Base-by-base conservation (phyloP, 30 jellyfish, hydroid and myxozoan species). In the Chironex yamaguchii region DNA sequence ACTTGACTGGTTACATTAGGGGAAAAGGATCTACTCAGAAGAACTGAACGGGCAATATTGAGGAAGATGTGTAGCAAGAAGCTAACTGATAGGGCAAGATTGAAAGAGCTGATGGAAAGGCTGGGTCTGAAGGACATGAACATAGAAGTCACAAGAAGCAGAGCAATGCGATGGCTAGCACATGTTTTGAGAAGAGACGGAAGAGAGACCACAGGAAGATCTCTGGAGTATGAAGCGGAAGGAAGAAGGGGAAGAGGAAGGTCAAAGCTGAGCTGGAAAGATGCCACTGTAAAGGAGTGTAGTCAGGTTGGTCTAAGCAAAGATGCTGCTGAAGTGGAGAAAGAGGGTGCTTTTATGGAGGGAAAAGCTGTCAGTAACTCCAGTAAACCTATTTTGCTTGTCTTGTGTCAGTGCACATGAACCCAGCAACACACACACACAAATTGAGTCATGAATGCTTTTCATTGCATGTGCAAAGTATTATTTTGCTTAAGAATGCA, bases 101-200 rank as follows among this genome's bases (percentile, higher is more conserved):
- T 71, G 49, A 3, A 22, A 17, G 86, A 42, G 30, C 27, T 72
- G 36, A 72, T 72, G 86, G 71, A 72, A 48, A 33, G 49, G 76
- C 24, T 72, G 24, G 81, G 81, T 1, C 30, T 67, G 71, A 29
- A 24, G 9, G 81, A 67, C 1, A 20, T 32, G 9, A 36, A 31
- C 27, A 3, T 67, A 36, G 67, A 24, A 30, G 81, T 33, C 2
- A 63, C 25, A 3, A 23, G 23, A 67, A 24, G 62, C 33, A 33
- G 70, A 20, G 63, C 34, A 1, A 12, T 67, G 53, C 33, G 81
- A 29, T 67, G 81, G 81, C 1, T 67, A 63, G 81, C 63, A 2
- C 81, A 67, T 29, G 81, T 67, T 14, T 21, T 67, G 81, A 67
- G 81, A 30, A 67, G 62, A 63, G 62, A 33, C n/a, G 81, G 36